A percentile compares a stretch with the other conserved stretches of the same genome.
phyloP scores from a whole-genome alignment of 2,888 invertebrate species.

The Teleiodes luculella region DNA sequence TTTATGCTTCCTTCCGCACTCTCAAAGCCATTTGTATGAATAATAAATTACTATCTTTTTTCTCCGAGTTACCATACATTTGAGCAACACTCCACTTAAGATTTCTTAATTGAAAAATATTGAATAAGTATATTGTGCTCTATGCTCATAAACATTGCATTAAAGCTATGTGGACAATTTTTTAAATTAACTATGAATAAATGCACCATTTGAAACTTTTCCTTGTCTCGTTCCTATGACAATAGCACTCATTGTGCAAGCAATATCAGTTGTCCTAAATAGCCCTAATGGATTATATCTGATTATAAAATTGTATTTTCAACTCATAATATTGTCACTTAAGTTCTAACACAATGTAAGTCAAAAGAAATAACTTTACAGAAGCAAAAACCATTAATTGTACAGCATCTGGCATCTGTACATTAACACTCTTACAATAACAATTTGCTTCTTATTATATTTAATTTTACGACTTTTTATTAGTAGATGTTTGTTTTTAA shows the following conservation, averaged over 20 bases:
- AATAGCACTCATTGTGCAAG: slow-evolving; percentile 57
- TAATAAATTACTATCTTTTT: slow-evolving; percentile 52
- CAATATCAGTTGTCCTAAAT: slow-evolving; percentile 42
- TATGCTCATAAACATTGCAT: slow-evolving; percentile 57
- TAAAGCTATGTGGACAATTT: slow-evolving; percentile 73
- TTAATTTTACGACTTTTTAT: no score
- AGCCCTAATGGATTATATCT: no score
- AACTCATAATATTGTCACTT: no score
- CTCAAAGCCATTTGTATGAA: slow-evolving; percentile 61
- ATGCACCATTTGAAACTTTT: slow-evolving; percentile 69
- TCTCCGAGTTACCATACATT: slow-evolving; percentile 38
- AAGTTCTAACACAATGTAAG: no score
- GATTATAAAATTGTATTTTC: no score
- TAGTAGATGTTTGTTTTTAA: no score
- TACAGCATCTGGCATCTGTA: no score
- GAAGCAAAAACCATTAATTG: no score
- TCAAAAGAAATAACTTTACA: no score
- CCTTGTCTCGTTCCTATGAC: slow-evolving; percentile 41
- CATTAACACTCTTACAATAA: no score
- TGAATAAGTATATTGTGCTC: slow-evolving; percentile 58
- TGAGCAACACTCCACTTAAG: slow-evolving; percentile 63
- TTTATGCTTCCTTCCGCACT: slow-evolving; percentile 55
- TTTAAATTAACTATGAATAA: slow-evolving; percentile 73
- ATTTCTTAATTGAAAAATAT: slow-evolving; percentile 54
- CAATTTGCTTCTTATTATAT: no score